Evolutionary conservation across 2,797 vertebrate species (phyloP).

Genomic region (Merluccius polli): DNA sequence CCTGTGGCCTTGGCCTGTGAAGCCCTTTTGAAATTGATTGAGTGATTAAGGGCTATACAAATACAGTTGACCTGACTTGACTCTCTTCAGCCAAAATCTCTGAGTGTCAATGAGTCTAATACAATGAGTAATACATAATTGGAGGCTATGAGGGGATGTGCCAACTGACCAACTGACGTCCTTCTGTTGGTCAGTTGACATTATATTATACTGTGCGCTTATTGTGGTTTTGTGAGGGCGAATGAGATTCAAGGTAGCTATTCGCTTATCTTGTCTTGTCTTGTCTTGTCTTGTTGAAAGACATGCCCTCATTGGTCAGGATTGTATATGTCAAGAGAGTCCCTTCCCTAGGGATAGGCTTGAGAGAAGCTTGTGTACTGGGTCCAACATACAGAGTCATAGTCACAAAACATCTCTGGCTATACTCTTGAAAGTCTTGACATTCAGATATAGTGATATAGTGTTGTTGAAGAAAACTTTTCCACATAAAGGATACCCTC

Average conservation of each 20-base stretch:
- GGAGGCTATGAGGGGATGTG: neutral
- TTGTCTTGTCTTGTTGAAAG: neutral
- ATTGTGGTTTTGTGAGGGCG: neutral
- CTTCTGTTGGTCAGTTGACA: no score
- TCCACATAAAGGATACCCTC: neutral
- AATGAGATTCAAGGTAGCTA: neutral
- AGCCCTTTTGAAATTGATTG: no score
- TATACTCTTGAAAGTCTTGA: neutral
- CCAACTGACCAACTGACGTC: no score
- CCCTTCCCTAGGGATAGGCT: neutral
- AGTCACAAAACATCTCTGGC: neutral
- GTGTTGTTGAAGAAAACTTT: neutral
- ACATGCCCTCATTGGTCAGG: neutral
- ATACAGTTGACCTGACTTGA: no score
- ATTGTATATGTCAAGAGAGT: neutral
- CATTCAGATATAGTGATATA: neutral
- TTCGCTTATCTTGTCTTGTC: neutral
- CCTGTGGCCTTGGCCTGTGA: no score
- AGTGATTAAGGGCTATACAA: no score
- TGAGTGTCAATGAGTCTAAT: no score
- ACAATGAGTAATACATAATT: neutral
- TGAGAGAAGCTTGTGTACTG: neutral
- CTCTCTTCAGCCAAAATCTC: no score
- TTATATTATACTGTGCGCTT: neutral
- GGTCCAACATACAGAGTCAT: neutral